Evolutionary conservation across 2,888 invertebrate species (phyloP).

Genomic region (Nomada fabriciana): DNA sequence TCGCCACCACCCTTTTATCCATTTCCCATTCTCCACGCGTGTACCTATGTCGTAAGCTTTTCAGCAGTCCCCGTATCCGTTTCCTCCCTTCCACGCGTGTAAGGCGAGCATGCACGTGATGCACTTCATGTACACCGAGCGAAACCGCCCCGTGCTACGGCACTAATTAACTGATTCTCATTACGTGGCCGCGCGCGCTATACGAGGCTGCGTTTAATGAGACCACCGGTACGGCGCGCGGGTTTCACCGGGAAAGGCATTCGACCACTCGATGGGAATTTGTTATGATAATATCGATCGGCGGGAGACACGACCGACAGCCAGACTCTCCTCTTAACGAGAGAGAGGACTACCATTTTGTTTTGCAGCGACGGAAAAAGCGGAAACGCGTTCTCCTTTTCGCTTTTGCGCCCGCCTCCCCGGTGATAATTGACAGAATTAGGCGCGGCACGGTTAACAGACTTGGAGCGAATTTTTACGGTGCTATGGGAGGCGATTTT

Average conservation of each 20-base stretch:
- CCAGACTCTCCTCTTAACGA: constrained; percentile 40
- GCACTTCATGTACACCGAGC: constrained; percentile 59
- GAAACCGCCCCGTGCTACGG: constrained; percentile 71
- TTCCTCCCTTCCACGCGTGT: constrained; percentile 47
- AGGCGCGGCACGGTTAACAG: no score
- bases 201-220: constrained; percentile 79
- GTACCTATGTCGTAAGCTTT: constrained; percentile 14
- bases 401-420: background rate
- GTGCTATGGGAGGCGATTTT: no score
- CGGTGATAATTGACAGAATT: no score
- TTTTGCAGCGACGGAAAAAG: constrained; percentile 25
- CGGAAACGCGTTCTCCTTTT: background rate
- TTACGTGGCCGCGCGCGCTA: constrained; percentile 79
- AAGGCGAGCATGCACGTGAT: constrained; percentile 65
- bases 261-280: constrained; percentile 58
- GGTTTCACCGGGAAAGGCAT: constrained; percentile 61
- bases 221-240: constrained; percentile 77
- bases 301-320: constrained; percentile 41
- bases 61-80: constrained; percentile 41
- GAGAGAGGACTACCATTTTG: constrained; percentile 46
- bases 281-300: constrained; percentile 63
- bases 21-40: constrained; percentile 1
- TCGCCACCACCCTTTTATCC: background rate
- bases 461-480: no score
- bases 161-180: constrained; percentile 83